Evolutionary conservation across 2,797 vertebrate species (phyloP).

Genomic region (Hylomyscus alleni): DNA sequence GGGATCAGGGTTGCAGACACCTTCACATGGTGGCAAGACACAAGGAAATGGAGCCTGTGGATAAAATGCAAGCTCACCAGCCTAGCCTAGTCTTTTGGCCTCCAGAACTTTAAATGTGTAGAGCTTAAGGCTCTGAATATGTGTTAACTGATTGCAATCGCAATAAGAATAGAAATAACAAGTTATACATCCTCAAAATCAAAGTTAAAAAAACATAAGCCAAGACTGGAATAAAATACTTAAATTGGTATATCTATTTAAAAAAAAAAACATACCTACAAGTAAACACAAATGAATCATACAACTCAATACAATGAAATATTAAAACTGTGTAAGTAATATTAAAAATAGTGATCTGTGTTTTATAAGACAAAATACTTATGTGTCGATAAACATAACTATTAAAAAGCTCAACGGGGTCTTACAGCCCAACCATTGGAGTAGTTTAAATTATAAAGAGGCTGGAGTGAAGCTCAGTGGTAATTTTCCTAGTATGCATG

Average conservation of each 20-base stretch:
- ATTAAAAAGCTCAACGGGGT: not conserved
- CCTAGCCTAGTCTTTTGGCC: not conserved
- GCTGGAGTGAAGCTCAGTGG: not conserved
- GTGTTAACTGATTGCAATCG: not conserved
- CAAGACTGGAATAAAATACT: not conserved
- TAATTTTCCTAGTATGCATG: not conserved
- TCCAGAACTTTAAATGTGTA: not conserved
- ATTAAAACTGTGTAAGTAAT: not conserved
- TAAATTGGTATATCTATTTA: not conserved
- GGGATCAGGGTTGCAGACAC: not conserved
- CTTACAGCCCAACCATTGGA: not conserved
- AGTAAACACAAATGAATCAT: not conserved
- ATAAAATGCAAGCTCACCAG: not conserved
- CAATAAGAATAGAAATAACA: constrained; percentile 19
- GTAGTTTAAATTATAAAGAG: not conserved
- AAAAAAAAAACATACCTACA: not conserved
- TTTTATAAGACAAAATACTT: not conserved
- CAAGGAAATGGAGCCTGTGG: not conserved
- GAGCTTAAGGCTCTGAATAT: not conserved
- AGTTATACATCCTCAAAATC: not conserved
- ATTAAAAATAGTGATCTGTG: not conserved
- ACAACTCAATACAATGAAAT: not conserved
- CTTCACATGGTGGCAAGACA: not conserved
- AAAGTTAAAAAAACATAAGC: not conserved
- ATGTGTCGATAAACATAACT: not conserved